Percentiles rank a stretch among this genome's conserved stretches.
phyloP scores from a whole-genome alignment of 2,888 invertebrate genomes.

The Psylliodes chrysocephalus region DNA sequence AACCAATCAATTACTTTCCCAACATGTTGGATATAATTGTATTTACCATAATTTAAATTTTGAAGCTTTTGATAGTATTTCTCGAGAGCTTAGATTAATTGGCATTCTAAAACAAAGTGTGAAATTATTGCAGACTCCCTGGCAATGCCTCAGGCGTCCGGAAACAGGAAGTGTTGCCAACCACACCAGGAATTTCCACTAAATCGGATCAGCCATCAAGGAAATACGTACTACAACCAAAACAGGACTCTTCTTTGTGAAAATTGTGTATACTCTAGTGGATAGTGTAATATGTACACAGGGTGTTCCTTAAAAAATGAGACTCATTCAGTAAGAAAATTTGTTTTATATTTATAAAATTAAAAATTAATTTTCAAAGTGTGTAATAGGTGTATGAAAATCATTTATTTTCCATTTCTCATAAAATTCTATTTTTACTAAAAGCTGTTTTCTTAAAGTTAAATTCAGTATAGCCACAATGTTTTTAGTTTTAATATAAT shows the following conservation, averaged over 20 bases:
- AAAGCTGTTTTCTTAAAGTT: too few relatives aligned
- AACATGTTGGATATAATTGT: too few relatives aligned
- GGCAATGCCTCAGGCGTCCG: constrained; percentile 58
- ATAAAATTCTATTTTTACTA: too few relatives aligned
- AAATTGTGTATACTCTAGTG: constrained; percentile 63
- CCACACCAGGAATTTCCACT: constrained; percentile 54
- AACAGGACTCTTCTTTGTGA: constrained; percentile 56
- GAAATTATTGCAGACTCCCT: constrained; percentile 60
- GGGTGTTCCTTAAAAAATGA: constrained; percentile 39
- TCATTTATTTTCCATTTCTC: too few relatives aligned
- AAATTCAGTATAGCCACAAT: too few relatives aligned
- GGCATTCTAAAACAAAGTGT: constrained; percentile 47
- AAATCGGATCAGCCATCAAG: constrained; percentile 51
- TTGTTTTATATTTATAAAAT: neutral
- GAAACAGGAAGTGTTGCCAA: constrained; percentile 57
- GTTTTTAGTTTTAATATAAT: too few relatives aligned
- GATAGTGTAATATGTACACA: constrained; percentile 55
- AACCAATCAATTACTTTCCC: too few relatives aligned
- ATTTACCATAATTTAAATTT: neutral
- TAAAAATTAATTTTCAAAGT: too few relatives aligned
- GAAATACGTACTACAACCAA: constrained; percentile 60
- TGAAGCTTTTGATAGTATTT: constrained; percentile 4
- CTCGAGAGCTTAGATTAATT: constrained; percentile 30
- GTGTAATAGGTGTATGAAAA: too few relatives aligned
- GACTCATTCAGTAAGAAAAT: constrained; percentile 41